Evolutionary conservation across 2,888 invertebrate species (phyloP).

Genomic region (Chaetogeoica ovagalla): DNA sequence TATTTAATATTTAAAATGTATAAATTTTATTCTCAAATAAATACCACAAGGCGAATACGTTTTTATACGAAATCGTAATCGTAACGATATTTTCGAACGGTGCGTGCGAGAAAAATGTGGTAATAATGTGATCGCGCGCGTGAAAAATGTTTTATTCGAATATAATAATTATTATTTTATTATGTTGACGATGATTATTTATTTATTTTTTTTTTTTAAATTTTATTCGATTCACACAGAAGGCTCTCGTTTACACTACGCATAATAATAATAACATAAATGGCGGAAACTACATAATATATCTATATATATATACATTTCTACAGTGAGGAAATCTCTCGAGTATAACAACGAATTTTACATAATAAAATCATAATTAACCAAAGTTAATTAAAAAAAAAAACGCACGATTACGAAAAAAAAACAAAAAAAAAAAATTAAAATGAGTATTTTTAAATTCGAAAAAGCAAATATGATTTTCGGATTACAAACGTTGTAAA

Average conservation of each 20-base stretch:
- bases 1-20: no score
- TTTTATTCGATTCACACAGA: slow-evolving; percentile 47
- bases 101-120: not conserved
- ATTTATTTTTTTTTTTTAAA: not conserved
- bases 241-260: slow-evolving; percentile 31
- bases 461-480: not conserved
- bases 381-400: slow-evolving; percentile 38
- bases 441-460: not conserved
- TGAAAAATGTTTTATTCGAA: slow-evolving; percentile 3
- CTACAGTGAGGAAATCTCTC: slow-evolving; percentile 35
- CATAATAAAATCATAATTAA: slow-evolving; percentile 41
- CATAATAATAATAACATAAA: not conserved
- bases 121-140: not conserved
- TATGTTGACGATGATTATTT: not conserved
- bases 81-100: no score
- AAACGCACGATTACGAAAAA: slow-evolving; percentile 3
- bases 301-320: not conserved
- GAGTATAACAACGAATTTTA: slow-evolving; percentile 38
- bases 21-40: no score
- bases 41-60: no score
- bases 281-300: slow-evolving; percentile 42
- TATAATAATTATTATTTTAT: slow-evolving; percentile 1
- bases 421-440: not conserved
- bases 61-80: no score
- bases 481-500: no score